A percentile compares a stretch with the other conserved stretches of the same genome.
Conservation (phyloP, 2,797 vertebrate genomes). For the Dendrocincla tyrannina region DNA sequence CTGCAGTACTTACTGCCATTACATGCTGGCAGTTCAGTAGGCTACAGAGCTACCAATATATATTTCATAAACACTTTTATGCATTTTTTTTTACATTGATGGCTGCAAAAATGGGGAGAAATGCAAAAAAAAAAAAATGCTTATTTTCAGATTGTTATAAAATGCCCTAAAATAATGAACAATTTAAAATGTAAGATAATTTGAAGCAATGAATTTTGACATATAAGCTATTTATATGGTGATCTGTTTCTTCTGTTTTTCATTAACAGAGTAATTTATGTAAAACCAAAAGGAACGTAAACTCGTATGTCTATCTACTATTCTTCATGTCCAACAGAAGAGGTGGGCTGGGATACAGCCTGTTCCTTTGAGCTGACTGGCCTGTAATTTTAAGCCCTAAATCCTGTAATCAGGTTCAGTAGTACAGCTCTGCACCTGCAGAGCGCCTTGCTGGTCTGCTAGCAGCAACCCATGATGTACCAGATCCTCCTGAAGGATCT, state of each 20-base stretch:
- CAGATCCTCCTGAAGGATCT: neutral
- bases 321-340: neutral
- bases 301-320: neutral
- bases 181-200: neutral
- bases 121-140: fast-evolving
- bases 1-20: neutral
- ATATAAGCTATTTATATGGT: neutral
- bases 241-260: neutral
- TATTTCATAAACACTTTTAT: neutral
- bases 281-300: neutral
- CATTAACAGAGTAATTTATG: neutral
- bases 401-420: slow-evolving; percentile 44
- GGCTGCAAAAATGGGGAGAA: neutral
- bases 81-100: neutral
- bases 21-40: neutral
- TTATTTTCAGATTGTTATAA: neutral
- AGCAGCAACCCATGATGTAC: neutral
- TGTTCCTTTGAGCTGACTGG: neutral
- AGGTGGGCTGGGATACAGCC: neutral
- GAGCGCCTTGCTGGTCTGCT: neutral
- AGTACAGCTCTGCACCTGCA: neutral
- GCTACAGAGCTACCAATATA: neutral
- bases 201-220: neutral
- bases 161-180: neutral
- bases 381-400: slow-evolving; percentile 34